Conservation (phyloP, 2,113 vertebrate genomes). For the Jacana jacana region DNA sequence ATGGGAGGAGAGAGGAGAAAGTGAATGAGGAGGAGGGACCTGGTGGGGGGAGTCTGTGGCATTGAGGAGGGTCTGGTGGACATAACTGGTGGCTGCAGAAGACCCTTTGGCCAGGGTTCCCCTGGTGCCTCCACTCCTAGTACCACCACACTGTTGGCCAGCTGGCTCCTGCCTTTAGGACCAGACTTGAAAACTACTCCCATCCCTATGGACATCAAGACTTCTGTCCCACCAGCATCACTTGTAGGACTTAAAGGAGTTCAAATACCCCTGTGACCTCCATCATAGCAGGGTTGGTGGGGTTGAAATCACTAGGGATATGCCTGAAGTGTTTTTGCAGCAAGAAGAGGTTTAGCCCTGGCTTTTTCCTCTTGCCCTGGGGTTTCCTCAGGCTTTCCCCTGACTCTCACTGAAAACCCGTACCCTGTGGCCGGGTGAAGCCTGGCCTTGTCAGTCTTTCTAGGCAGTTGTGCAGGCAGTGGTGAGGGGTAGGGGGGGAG, state of each 20-base stretch:
- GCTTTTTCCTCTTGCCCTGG: not conserved
- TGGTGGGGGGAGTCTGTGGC: not conserved
- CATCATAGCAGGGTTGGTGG: fast-evolving
- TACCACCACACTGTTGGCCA: not conserved
- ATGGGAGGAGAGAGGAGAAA: not conserved
- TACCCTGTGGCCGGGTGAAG: not conserved
- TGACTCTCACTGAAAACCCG: not conserved
- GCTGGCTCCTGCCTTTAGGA: not conserved
- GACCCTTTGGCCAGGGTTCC: not conserved
- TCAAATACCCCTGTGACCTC: not conserved
- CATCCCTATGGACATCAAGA: not conserved
- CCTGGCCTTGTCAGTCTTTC: not conserved
- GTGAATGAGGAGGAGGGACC: not conserved
- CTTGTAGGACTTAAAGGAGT: not conserved
- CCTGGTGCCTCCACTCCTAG: not conserved
- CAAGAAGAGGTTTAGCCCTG: not conserved
- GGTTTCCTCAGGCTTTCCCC: slow-evolving; percentile 5
- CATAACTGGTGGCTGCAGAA: not conserved
- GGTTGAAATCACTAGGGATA: not conserved
- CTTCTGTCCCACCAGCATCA: not conserved
- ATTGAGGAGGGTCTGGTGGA: not conserved
- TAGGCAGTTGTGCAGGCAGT: not conserved
- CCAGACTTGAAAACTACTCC: not conserved
- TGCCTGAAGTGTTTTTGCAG: not conserved
- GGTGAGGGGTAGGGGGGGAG: not conserved